Evolutionary conservation across 1,140 invertebrate genomes (phyloP), one percentile per base, ranked within the genome.

Genomic region (Lepidostoma basale): DNA sequence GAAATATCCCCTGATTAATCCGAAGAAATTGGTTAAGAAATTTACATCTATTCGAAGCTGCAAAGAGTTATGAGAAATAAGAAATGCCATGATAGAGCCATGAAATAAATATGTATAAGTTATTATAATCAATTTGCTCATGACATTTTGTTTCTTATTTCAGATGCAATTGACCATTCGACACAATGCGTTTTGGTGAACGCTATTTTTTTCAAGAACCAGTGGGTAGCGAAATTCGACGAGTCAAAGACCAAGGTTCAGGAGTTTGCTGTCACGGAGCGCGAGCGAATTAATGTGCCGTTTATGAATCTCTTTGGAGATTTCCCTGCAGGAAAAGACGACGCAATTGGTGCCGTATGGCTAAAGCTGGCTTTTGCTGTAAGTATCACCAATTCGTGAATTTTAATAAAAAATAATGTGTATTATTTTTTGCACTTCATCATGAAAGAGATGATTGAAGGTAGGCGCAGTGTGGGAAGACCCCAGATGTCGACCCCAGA

Each of bases 141-240:
- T n/a, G n/a, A n/a, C n/a, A n/a, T n/a, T n/a, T 44, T 45, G 16
- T 40, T 28, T 62, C 47, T 67, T 47, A n/a, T 78, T 81, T 16
- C 74, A 88, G 86, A 77, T 66, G 71, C 73, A 36, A 33, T 90
- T 4, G 74, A 75, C 58, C 36, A 75, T 0, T 77, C 83, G n/a
- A 89, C 87, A 0, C 78, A 80, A 54, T 56, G 91, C 9, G 73
- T 93, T 0, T 74, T 93, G 3, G 86, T 88, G 0, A 93, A 92
- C 73, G 88, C 88, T 1, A 79, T 93, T 14, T 92, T 90, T 74
- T 93, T 94, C 79, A 92, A 91, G 76, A 90, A 89, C 12, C 74
- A 79, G 1, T 94, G 92, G 92, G 77, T 86, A 47, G 81, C 81
- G 1, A 78, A 85, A 6, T 94, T 94, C 72, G 83, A 88, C 67